Base-by-base conservation (phyloP, 1,140 invertebrate genomes). In the Drosophila kohkoa region DNA sequence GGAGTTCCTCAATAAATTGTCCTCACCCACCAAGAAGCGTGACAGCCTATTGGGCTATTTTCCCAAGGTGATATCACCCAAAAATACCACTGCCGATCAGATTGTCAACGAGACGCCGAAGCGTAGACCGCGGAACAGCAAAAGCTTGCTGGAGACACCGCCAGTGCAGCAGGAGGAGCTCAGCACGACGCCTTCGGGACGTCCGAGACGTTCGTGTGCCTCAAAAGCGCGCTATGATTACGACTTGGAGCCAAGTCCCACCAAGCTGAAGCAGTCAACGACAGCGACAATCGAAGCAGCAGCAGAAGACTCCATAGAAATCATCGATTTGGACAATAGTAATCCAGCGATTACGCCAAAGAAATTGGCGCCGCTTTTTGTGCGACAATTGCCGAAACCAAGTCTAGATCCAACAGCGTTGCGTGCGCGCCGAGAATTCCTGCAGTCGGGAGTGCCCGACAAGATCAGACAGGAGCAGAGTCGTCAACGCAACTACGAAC, bases 291-390 rank as follows among this genome's bases (percentile, higher is more conserved):
- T 41, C 20, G n/a, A 8, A 6, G 11, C 30, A 2, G 13, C 43
- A 13, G n/a, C n/a, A 20, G 71, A 54, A 0, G 68, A 38, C 0
- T 7, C 7, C 3, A 52, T 81, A 1, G 79, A 90, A 55, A 73
- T 86, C 0, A 89, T 92, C 5, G 79, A 91, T 28, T 63, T 91
- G 41, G 91, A 91, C 70, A 77, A 43, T 25, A 86, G 82, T 35
- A 82, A 82, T 66, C 32, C 77, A 2, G 41, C 67, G 15, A 1
- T 25, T 6, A 90, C 88, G 41, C 79, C 88, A 38, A 79, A 92
- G 16, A 94, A 94, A 83, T 81, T 95, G 45, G 95, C 95, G 6
- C 95, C 95, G n/a, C 92, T 95, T n/a, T 95, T 95, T 91, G 67
- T 93, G 3, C 92, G 92, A 52, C 82, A 83, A 41, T 3, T 92